phyloP scores from a whole-genome alignment of 1,140 invertebrate genomes.

The Lycorma delicatula region DNA sequence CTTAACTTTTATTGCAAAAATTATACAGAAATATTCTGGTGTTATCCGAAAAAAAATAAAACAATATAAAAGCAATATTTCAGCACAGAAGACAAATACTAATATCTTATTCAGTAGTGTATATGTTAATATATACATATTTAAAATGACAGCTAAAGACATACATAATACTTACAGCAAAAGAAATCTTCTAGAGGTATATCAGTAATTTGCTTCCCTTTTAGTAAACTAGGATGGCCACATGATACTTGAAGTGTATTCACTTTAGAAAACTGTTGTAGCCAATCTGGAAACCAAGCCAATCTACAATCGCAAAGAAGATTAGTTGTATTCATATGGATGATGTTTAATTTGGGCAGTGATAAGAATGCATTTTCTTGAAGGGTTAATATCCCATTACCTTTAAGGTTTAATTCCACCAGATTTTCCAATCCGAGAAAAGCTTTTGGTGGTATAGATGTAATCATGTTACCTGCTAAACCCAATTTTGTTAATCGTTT shows the following conservation, averaged over 20 bases:
- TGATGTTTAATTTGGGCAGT: neutral
- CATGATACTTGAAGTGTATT: no score
- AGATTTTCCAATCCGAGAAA: neutral
- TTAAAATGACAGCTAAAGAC: no score
- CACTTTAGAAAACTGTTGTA: no score
- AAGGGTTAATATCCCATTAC: neutral
- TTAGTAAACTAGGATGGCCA: neutral
- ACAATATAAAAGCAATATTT: no score
- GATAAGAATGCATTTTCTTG: neutral
- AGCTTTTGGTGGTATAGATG: neutral
- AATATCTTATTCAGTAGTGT: no score
- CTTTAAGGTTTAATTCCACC: neutral
- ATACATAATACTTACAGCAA: neutral
- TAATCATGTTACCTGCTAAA: conserved; percentile 1
- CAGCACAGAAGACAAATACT: no score
- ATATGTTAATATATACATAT: no score
- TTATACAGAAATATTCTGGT: no score
- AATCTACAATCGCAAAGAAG: neutral
- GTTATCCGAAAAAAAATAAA: no score
- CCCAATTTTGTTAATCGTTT: neutral
- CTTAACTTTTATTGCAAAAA: no score
- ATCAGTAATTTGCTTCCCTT: neutral
- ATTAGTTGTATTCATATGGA: neutral
- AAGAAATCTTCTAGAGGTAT: neutral
- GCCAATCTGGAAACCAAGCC: neutral